Evolutionary conservation across 2,797 vertebrate genomes (phyloP).

Genomic region (Muraenolepis orangiensis): DNA sequence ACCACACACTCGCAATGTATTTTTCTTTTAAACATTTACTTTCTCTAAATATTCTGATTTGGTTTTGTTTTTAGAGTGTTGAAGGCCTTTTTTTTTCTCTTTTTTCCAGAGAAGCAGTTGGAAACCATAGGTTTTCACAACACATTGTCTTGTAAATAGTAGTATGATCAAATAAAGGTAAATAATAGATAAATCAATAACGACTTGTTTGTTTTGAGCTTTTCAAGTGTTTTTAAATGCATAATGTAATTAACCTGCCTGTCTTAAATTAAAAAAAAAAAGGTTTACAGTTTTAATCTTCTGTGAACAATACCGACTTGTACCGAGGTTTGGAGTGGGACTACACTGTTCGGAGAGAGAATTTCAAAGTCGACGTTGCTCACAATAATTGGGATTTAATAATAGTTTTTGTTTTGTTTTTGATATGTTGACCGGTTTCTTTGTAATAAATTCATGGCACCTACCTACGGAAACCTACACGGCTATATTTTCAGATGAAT

Average conservation of each 20-base stretch:
- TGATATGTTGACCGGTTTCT: constrained; percentile 46
- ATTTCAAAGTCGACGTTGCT: constrained; percentile 40
- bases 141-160: constrained; percentile 86
- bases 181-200: constrained; percentile 36
- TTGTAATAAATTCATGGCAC: constrained; percentile 46
- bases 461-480: constrained; percentile 38
- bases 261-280: constrained; percentile 49
- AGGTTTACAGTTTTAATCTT: constrained; percentile 15
- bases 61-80: constrained; percentile 52
- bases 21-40: not conserved
- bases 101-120: constrained; percentile 43
- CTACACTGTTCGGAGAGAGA: too few species aligned
- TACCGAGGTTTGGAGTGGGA: constrained; percentile 32
- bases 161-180: constrained; percentile 76
- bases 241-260: constrained; percentile 47
- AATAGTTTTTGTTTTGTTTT: constrained; percentile 31
- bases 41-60: not conserved
- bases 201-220: constrained; percentile 50
- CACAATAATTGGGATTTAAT: constrained; percentile 40
- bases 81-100: constrained; percentile 58
- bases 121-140: constrained; percentile 79
- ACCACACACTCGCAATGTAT: not conserved
- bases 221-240: constrained; percentile 49
- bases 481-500: constrained; percentile 68
- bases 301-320: constrained; percentile 31